Base-by-base conservation (phyloP, 2,888 invertebrate genomes). In the Allolobophora icterica region DNA sequence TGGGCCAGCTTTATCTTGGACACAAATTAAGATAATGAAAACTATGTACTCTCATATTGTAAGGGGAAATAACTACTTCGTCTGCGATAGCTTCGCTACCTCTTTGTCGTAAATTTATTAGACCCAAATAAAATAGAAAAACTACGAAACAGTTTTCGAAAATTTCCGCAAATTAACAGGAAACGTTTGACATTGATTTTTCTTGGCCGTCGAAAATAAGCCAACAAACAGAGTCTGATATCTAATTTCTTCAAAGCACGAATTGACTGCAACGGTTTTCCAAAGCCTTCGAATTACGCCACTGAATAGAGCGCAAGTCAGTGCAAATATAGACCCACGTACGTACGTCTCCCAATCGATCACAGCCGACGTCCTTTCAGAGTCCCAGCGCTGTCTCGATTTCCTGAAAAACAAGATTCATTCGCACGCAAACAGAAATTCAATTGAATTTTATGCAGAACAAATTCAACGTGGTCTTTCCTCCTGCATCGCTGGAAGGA, bases 321-420 rank as follows among this genome's bases (percentile, higher is more conserved):
- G 21, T 34, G 38, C 87, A 87, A 87, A 87, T 21, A 87, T 87
- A 6, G 52, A 52, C 52, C 52, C 52, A 52, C 52, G 24, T 3
- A 8, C 6, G 13, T 33, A 2, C n/a, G n/a, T 13, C 8, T 30
- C 11, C 38, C 38, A 1, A 34, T 87, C 35, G 34, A 34, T 87
- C 38, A 87, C 35, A 87, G 38, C 8, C 33, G 83, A 33, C 83
- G 83, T 19, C 34, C 34, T 6, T 84, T 84, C 38, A 19, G 0
- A 11, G 34, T 11, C 34, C 34, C 34, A 87, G 38, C 34, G 21
- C 87, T 87, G 87, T 38, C 87, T 87, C 87, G 87, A 87, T 87
- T 87, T 87, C 87, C 87, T 87, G 87, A 87, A 87, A 87, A 87
- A 71, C 71, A 71, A 71, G 71, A 71, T n/a, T 71, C 71, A n/a